These are phyloP conservation scores for Noctua comes DNA, from an alignment of 2,888 invertebrate species.

Conservation along the genomic window DNA sequence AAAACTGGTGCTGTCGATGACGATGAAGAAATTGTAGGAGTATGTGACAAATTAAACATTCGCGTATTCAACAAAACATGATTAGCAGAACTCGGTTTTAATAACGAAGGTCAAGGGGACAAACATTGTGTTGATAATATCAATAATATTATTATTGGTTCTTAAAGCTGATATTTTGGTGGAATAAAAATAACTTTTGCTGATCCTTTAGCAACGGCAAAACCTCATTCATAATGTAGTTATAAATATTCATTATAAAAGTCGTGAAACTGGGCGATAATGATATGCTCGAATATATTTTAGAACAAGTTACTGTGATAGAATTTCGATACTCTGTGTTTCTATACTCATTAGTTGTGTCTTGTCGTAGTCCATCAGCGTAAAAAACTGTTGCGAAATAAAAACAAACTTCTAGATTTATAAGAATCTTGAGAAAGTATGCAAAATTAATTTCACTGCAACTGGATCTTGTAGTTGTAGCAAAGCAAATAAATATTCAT, in stretches of 20 bases:
- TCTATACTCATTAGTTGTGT: background rate
- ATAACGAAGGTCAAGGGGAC: conserved; percentile 4
- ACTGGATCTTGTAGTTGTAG: conserved; percentile 19
- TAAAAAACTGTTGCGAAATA: background rate
- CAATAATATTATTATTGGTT: conserved; percentile 13
- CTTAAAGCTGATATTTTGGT: background rate
- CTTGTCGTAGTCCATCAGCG: background rate
- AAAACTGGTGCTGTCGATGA: background rate
- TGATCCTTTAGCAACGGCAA: background rate
- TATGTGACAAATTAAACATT: background rate
- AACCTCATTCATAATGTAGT: background rate
- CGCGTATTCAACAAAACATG: background rate
- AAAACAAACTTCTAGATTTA: background rate
- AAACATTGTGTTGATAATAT: background rate
- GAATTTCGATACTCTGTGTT: background rate
- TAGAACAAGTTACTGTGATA: conserved; percentile 23
- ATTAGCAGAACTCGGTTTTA: background rate
- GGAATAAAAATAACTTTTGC: background rate
- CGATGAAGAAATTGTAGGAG: conserved; percentile 12
- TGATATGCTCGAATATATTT: conserved; percentile 40
- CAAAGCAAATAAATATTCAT: conserved; percentile 4
- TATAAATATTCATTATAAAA: conserved; percentile 25
- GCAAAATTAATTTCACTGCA: conserved; percentile 20
- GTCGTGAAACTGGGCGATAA: conserved; percentile 17
- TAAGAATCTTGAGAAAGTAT: conserved; percentile 32